Conservation (phyloP, 2,888 invertebrate species). For the Phengaris alcon region DNA sequence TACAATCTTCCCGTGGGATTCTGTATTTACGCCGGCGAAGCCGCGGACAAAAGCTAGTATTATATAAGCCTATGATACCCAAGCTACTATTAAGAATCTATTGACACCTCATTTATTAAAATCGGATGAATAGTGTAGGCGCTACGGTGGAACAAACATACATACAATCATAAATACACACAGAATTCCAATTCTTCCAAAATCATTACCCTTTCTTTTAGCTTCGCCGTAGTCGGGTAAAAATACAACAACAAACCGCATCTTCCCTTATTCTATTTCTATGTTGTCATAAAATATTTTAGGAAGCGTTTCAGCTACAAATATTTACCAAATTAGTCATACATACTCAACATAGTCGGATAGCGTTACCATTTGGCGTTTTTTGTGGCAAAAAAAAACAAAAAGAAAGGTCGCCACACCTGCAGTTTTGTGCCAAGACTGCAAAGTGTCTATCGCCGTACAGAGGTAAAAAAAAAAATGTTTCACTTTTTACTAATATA, state of each 20-base stretch:
- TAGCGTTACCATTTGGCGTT: not conserved
- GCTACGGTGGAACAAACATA: too few relatives aligned
- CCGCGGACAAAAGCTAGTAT: too few relatives aligned
- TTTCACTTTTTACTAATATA: not conserved
- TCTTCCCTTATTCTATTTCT: not conserved
- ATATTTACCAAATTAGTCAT: slow-evolving; percentile 9
- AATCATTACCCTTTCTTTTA: too few relatives aligned
- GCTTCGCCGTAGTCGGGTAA: too few relatives aligned
- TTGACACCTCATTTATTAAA: too few relatives aligned
- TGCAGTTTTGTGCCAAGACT: not conserved
- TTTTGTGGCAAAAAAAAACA: not conserved
- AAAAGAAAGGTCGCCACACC: slow-evolving; percentile 12
- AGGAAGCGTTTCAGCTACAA: not conserved
- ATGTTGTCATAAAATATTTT: not conserved
- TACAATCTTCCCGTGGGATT: too few relatives aligned
- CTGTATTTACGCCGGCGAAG: too few relatives aligned
- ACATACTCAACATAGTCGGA: not conserved
- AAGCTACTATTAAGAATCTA: too few relatives aligned
- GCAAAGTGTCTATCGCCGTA: not conserved
- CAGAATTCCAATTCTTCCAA: too few relatives aligned
- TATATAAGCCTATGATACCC: too few relatives aligned
- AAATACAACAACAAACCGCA: not conserved
- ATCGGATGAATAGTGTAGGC: too few relatives aligned
- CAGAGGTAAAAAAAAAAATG: not conserved
- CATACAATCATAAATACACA: too few relatives aligned